phyloP scores from a whole-genome alignment of 1,140 invertebrate species.

The Anastrepha obliqua region DNA sequence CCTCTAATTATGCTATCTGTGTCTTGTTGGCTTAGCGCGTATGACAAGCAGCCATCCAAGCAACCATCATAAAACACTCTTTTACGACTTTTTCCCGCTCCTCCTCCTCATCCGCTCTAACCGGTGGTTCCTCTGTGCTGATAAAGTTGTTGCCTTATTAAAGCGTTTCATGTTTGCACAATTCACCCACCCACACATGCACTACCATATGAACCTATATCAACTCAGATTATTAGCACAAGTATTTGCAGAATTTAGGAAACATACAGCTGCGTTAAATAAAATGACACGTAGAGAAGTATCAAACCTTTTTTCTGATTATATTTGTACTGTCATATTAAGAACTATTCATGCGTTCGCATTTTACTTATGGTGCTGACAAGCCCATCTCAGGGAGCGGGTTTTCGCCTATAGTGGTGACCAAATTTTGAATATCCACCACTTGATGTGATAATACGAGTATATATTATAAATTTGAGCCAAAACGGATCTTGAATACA shows the following conservation, averaged over 20 bases:
- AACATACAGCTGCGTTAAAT: not conserved
- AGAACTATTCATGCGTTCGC: too few species aligned
- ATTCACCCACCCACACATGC: not conserved
- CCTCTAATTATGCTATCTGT: slow-evolving; percentile 13
- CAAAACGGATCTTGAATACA: too few species aligned
- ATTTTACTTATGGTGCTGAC: too few species aligned
- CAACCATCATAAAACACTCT: not conserved
- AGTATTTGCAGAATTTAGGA: not conserved
- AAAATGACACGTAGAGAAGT: too few species aligned
- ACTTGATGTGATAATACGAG: too few species aligned
- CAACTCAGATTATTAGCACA: not conserved
- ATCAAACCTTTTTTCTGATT: too few species aligned
- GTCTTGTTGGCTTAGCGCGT: not conserved
- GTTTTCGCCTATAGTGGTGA: too few species aligned
- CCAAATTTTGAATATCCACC: too few species aligned
- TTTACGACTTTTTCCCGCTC: not conserved
- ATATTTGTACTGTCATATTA: too few species aligned
- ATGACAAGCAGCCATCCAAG: not conserved
- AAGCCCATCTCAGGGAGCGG: too few species aligned
- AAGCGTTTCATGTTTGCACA: not conserved
- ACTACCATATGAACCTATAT: not conserved
- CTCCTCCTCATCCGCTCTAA: not conserved
- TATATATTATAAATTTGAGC: too few species aligned
- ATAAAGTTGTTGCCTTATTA: slow-evolving; percentile 17
- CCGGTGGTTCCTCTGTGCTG: not conserved